phyloP scores from a whole-genome alignment of 2,797 vertebrate genomes.

The Muraenolepis orangiensis region DNA sequence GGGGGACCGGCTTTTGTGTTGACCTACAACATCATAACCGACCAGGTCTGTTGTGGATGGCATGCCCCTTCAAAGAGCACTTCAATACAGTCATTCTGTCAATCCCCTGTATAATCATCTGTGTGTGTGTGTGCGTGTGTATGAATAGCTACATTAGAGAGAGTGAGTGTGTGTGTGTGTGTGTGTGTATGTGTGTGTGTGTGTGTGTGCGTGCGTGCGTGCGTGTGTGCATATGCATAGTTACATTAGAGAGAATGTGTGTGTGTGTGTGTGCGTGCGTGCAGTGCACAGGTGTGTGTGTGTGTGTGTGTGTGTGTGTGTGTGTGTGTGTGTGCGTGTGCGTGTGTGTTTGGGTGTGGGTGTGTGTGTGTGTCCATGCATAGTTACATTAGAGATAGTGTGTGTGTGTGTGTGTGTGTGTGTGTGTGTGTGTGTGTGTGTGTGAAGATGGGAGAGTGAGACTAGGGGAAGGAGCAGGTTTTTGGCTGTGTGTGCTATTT shows the following conservation, averaged over 20 bases:
- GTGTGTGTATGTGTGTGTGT: conserved; percentile 19
- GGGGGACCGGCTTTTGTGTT: conserved; percentile 58
- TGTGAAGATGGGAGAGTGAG: not conserved
- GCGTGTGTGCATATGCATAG: conserved; percentile 27
- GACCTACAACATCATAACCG: conserved; percentile 9
- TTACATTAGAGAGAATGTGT: conserved; percentile 10
- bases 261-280: conserved; percentile 26
- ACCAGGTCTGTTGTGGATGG: conserved; percentile 48
- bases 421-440: conserved; percentile 22
- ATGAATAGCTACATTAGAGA: not conserved
- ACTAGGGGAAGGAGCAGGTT: conserved; percentile 24
- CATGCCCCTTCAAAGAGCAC: conserved; percentile 63
- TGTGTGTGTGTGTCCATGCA: conserved; percentile 19
- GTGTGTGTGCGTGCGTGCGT: conserved; percentile 21
- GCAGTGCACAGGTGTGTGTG: too few relatives aligned
- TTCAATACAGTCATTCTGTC: conserved; percentile 66
- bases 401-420: conserved; percentile 16
- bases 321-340: conserved; percentile 5
- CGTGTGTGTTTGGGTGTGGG: conserved; percentile 18
- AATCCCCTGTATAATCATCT: conserved; percentile 66
- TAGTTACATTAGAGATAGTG: conserved; percentile 1
- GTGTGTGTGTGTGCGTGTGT: conserved; percentile 18
- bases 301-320: conserved; percentile 23
- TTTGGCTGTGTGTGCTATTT: conserved; percentile 74
- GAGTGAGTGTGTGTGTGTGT: conserved; percentile 13